Evolutionary conservation across 92 coral and sea anemone genomes (phyloP), one percentile per base, ranked within the genome.

Genomic region (Paragorgia papillata): DNA sequence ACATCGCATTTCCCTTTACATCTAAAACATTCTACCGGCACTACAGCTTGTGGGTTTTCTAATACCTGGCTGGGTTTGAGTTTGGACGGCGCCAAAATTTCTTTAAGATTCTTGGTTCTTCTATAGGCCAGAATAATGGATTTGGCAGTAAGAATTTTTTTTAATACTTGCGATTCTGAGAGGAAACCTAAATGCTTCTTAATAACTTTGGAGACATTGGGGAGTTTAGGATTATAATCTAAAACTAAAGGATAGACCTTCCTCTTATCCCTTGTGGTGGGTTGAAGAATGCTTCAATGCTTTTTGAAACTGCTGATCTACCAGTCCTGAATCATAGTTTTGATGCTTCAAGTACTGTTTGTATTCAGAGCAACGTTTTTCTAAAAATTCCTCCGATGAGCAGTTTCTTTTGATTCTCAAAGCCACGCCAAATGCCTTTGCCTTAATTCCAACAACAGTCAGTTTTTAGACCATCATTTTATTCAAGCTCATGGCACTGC

Each of bases 261-360:
- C 28, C 21, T 63, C 29, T 77, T 41, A 4, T 10, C 10, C 43
- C 10, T 10, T 4, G 10, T 13, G 73, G 75, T 9, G 62, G 44
- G 6, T 27, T 29, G 61, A 55, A 8, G 7, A 20, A 24, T 69
- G 25, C 19, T 5, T 20, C 15, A 26, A 8, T 17, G 51, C 69
- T 12, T 68, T 69, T 33, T 55, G 51, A 80, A 80, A 80, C 53
- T 73, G 74, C 17, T 44, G 40, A 48, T 73, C 59, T 26, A 82
- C 83, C 22, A 75, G 9, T 3, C 39, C 34, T 17, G 20, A 20
- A 29, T 43, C 22, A 25, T 83, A 83, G 6, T 51, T 70, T n/a
- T 76, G 79, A 4, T 65, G 39, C 18, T 9, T 8, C 0, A 79
- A 48, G 50, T 69, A 69, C 0, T 58, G 25, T 30, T 79, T 60